Base-by-base conservation (phyloP, 2,888 invertebrate genomes). In the Agrypnus murinus region DNA sequence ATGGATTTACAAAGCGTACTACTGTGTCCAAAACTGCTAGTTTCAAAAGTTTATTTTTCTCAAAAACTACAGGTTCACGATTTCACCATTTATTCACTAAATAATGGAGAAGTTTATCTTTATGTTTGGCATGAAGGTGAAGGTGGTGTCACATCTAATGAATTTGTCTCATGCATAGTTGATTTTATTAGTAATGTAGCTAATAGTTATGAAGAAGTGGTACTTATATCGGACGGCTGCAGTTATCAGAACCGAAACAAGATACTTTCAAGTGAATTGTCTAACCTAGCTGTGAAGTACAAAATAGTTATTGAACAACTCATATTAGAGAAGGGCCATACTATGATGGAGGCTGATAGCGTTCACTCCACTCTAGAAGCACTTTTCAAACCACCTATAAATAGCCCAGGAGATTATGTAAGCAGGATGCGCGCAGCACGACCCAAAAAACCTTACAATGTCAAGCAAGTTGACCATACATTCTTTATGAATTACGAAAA, bases 71-170 rank as follows among this genome's bases (percentile, higher is more conserved):
- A 46, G 46, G 10, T 46, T 4, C 46, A 46, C 10, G 15, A 46
- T 14, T 17, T 17, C 8, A 6, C 46, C 4, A 15, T 46, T 12
- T 14, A 46, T 15, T 14, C 8, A 10, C 2, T 40, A 55, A 71
- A 71, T 31, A 55, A 63, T 17, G 65, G 48, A 55, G 57, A 63
- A 31, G 64, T 71, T 45, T 95, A 91, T 96, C 96, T 96, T 88
- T 58, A 84, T 85, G 65, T 70, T 5, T 75, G 75, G 73, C 65
- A 72, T 50, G 72, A 75, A 67, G 60, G 55, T 12, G 64, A 75
- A 15, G 74, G 76, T 10, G 68, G 70, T 31, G 65, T 76, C 17
- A 64, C 73, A 14, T 34, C 73, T 31, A 77, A 73, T 58, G 74
- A 76, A 70, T 74, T 74, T 63, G 69, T 65, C 17, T 67, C 58